phyloP scores from a whole-genome alignment of 1,140 invertebrate species.

The Cyphomyrmex costatus region DNA sequence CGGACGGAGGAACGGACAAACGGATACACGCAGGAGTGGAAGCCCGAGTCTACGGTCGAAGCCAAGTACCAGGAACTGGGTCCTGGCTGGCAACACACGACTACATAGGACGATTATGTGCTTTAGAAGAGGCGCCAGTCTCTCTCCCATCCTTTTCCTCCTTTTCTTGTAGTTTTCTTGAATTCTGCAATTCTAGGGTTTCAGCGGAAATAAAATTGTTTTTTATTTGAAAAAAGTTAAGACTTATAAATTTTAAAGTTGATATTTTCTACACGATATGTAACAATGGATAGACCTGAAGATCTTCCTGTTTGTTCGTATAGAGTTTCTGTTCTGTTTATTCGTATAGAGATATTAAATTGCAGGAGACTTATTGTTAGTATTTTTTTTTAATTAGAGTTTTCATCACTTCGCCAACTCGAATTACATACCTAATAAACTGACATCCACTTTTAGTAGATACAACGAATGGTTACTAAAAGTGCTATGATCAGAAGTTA shows the following conservation, averaged over 20 bases:
- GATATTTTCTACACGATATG: neutral
- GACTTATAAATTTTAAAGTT: neutral
- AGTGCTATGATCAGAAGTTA: slow-evolving; percentile 49
- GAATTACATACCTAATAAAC: slow-evolving; percentile 23
- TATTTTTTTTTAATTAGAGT: neutral
- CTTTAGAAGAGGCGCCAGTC: slow-evolving; percentile 20
- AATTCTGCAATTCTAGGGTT: slow-evolving; percentile 1
- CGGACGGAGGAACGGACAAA: slow-evolving; percentile 61
- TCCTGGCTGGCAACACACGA: slow-evolving; percentile 51
- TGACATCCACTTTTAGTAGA: neutral
- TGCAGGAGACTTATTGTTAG: neutral
- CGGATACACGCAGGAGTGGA: slow-evolving; percentile 71
- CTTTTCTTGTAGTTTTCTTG: slow-evolving; percentile 33
- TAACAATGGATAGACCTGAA: neutral
- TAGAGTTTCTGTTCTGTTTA: neutral
- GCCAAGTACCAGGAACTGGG: slow-evolving; percentile 71
- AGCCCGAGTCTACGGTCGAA: slow-evolving; percentile 66
- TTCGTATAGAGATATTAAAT: neutral
- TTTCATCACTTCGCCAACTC: neutral
- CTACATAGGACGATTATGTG: slow-evolving; percentile 45
- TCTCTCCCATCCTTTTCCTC: slow-evolving; percentile 5
- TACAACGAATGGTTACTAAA: slow-evolving; percentile 3
- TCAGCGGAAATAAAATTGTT: slow-evolving; percentile 29
- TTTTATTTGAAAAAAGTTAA: slow-evolving; percentile 11
- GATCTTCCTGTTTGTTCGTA: neutral